Conservation (phyloP, 2,888 invertebrate genomes). For the Leucoma salicis region DNA sequence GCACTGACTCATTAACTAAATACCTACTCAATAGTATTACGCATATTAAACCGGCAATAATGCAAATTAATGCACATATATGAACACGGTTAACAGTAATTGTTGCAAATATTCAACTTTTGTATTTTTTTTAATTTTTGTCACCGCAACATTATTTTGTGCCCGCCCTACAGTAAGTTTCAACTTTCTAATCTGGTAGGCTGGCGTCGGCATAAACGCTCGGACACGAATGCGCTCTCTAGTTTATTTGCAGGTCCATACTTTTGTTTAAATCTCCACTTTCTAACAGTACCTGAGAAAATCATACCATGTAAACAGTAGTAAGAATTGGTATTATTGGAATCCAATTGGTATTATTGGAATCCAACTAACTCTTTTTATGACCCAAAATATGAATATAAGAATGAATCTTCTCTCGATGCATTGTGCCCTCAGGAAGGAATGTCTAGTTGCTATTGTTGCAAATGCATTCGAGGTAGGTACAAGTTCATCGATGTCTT, state of each 20-base stretch:
- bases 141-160: slow-evolving; percentile 39
- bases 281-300: slow-evolving; percentile 48
- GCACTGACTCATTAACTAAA: slow-evolving; percentile 29
- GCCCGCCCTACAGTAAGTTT: slow-evolving; percentile 56
- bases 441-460: no score
- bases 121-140: slow-evolving; percentile 24
- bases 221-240: slow-evolving; percentile 64
- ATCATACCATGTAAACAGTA: no score
- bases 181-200: slow-evolving; percentile 72
- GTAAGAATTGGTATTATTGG: no score
- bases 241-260: slow-evolving; percentile 57
- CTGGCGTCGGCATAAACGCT: slow-evolving; percentile 58
- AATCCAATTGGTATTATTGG: no score
- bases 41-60: slow-evolving; percentile 37
- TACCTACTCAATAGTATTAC: slow-evolving; percentile 17
- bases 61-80: slow-evolving; percentile 31
- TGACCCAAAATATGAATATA: no score
- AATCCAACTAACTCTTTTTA: no score
- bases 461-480: no score
- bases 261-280: slow-evolving; percentile 59
- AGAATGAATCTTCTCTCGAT: no score
- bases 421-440: no score
- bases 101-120: background rate
- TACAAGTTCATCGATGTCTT: no score
- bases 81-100: slow-evolving; percentile 14